Conservation (phyloP, 2,113 vertebrate species). For the Alligator sinensis region DNA sequence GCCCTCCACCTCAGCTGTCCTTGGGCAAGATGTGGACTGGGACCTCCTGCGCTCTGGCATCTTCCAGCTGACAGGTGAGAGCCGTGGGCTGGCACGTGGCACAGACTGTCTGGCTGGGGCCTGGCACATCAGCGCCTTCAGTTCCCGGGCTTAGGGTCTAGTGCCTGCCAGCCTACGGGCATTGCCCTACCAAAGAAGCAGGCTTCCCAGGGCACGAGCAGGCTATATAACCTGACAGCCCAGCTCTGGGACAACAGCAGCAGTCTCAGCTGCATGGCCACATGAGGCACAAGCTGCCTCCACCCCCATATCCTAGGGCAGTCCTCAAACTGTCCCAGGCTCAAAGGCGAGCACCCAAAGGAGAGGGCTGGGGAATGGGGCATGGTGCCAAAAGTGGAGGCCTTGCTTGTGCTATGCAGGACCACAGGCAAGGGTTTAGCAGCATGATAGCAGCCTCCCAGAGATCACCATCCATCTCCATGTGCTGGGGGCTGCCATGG, state of each 20-base stretch:
- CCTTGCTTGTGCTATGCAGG: too few species aligned
- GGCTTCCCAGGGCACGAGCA: too few species aligned
- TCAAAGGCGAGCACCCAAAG: too few species aligned
- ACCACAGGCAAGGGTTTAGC: too few species aligned
- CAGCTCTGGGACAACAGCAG: neutral
- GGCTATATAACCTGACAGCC: too few species aligned
- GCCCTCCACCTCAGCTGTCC: slow-evolving; percentile 46
- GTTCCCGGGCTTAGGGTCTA: neutral
- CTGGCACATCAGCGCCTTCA: neutral
- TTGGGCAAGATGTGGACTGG: slow-evolving; percentile 75
- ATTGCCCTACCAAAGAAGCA: too few species aligned
- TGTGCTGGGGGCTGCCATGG: neutral
- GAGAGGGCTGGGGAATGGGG: too few species aligned
- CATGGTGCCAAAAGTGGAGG: too few species aligned
- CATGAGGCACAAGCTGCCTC: neutral
- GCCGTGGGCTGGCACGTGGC: neutral
- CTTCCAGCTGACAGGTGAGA: slow-evolving; percentile 75
- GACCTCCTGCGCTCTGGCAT: slow-evolving; percentile 82
- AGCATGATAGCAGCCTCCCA: too few species aligned
- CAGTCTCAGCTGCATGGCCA: neutral
- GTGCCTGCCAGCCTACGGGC: neutral
- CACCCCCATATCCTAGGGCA: neutral
- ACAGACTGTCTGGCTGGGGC: neutral
- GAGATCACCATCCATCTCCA: neutral
- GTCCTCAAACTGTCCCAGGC: neutral